phyloP scores from a whole-genome alignment of 1,140 invertebrate genomes.

The Pantala flavescens region DNA sequence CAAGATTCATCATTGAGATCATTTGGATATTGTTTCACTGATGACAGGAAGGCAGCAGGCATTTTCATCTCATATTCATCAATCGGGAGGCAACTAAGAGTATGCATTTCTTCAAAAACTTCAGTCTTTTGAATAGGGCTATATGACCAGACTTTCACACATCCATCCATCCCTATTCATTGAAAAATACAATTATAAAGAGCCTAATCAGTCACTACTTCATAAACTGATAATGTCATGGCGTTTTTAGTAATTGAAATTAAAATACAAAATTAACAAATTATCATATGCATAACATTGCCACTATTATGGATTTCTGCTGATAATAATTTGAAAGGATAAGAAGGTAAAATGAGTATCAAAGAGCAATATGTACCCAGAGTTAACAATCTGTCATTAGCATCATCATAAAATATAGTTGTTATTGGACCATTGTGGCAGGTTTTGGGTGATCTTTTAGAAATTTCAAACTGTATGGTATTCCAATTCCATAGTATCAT shows the following conservation, averaged over 20 bases:
- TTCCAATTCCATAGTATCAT: conserved; percentile 80
- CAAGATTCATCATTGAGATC: conserved; percentile 42
- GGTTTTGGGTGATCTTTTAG: conserved; percentile 49
- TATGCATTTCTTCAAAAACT: conserved; percentile 54
- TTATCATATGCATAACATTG: no score
- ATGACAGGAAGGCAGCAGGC: conserved; percentile 38
- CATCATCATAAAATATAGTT: conserved; percentile 52
- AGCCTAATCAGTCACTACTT: no score
- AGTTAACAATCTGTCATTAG: conserved; percentile 48
- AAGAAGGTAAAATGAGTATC: no score
- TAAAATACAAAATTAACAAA: no score
- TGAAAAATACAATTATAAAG: no score
- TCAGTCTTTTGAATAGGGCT: conserved; percentile 74
- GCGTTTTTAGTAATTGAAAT: no score
- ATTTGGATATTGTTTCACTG: conserved; percentile 40
- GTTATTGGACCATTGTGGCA: conserved; percentile 64
- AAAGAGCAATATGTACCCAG: conserved; percentile 31
- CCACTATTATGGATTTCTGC: no score
- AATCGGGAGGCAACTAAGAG: background rate
- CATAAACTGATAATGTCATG: no score
- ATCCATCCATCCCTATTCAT: conserved; percentile 60
- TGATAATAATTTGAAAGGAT: no score
- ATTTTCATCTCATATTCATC: background rate
- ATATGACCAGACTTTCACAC: conserved; percentile 76
- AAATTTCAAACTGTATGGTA: conserved; percentile 71